A percentile compares a stretch with the other conserved stretches of the same genome.
These are phyloP conservation scores for Notamacropus eugenii DNA, from an alignment of 2,797 vertebrate genomes.

Conservation along the genomic window DNA sequence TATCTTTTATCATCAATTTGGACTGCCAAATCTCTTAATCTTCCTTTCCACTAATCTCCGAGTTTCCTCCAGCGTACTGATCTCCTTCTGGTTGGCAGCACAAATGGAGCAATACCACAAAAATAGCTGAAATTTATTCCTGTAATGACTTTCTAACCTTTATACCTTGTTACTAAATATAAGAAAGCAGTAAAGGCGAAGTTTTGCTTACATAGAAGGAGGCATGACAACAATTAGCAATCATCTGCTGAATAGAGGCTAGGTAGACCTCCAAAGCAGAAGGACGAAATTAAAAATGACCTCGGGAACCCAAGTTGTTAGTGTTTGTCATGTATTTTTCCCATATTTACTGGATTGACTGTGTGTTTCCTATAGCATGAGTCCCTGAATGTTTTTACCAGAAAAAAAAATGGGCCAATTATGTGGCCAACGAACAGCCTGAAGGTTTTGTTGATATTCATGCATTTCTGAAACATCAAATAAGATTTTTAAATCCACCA, in stretches of 20 bases:
- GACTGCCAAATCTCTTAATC: neutral
- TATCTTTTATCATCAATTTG: neutral
- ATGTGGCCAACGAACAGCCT: neutral
- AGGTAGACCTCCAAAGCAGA: neutral
- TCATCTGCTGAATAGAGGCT: neutral
- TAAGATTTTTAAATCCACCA: neutral
- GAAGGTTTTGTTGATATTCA: neutral
- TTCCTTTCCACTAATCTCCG: neutral
- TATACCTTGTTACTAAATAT: neutral
- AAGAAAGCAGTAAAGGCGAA: neutral
- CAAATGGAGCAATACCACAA: neutral
- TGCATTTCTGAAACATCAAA: neutral
- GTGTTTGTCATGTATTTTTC: neutral
- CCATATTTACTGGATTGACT: neutral
- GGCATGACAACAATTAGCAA: neutral
- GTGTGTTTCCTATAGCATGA: neutral
- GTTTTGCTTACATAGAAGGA: neutral
- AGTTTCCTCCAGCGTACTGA: neutral
- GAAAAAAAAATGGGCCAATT: neutral
- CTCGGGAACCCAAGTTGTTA: neutral
- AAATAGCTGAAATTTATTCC: neutral
- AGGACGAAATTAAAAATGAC: neutral
- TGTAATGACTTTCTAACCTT: neutral
- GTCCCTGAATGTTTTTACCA: neutral
- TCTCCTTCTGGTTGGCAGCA: constrained; percentile 17